Percentiles rank a stretch among this genome's conserved stretches.
Conservation (phyloP, 1,140 invertebrate species). For the Neelides sp. region DNA sequence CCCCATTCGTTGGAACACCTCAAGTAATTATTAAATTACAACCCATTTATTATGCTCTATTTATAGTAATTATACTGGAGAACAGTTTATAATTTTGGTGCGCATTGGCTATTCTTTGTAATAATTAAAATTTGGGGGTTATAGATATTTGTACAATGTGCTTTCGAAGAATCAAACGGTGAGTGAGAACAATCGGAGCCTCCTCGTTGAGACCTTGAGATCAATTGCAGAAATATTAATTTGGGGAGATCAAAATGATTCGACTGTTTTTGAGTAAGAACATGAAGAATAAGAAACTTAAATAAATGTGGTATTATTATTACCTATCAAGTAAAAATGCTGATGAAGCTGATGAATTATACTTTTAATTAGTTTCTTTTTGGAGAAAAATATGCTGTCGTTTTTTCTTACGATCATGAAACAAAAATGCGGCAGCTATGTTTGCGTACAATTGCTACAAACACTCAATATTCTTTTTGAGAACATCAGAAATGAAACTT, state of each 20-base stretch:
- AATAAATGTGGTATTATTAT: not conserved
- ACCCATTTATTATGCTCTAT: constrained; percentile 8
- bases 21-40: constrained; percentile 51
- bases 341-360: constrained; percentile 25
- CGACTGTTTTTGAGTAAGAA: constrained; percentile 95
- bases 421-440: constrained; percentile 92
- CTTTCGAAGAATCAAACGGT: constrained; percentile 93
- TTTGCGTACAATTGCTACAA: constrained; percentile 94
- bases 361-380: constrained; percentile 75
- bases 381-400: constrained; percentile 98
- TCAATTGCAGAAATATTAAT: constrained; percentile 98
- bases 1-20: constrained; percentile 89
- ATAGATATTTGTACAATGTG: constrained; percentile 81
- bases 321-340: constrained; percentile 5
- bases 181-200: constrained; percentile 81
- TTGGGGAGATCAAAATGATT: constrained; percentile 99
- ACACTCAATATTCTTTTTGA: constrained; percentile 98
- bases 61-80: not conserved
- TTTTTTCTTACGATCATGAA: constrained; percentile 96
- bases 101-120: not conserved
- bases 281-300: constrained; percentile 2
- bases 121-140: constrained; percentile 17
- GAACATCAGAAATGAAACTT: constrained; percentile 97
- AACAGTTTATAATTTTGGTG: not conserved
- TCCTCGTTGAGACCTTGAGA: constrained; percentile 91